Conservation (phyloP, 2,797 vertebrate genomes). For the Apodemus agrarius region DNA sequence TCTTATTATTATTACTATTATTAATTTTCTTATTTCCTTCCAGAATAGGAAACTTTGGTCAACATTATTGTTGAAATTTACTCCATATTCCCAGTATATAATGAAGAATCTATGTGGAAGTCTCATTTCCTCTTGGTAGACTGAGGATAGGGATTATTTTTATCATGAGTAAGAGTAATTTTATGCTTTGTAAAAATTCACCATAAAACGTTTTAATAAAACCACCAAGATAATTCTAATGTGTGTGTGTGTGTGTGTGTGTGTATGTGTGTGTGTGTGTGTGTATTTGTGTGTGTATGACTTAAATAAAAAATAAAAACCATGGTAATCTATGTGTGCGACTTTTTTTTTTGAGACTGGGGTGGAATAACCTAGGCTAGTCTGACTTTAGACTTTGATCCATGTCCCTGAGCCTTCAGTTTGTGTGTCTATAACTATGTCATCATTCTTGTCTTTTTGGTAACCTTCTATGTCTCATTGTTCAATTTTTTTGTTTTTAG, state of each 20-base stretch:
- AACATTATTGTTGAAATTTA: not conserved
- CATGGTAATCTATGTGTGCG: not conserved
- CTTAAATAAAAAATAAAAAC: not conserved
- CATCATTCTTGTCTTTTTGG: rapidly evolving
- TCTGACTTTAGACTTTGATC: not conserved
- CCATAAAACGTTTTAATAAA: not conserved
- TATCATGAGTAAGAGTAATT: not conserved
- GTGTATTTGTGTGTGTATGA: no score
- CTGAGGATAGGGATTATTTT: not conserved
- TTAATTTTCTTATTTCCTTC: not conserved
- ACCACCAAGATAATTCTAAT: not conserved
- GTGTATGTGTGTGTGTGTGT: no score
- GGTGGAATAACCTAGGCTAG: not conserved
- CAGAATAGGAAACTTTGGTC: not conserved
- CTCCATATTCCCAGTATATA: not conserved
- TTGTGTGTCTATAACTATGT: not conserved
- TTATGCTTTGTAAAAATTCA: not conserved
- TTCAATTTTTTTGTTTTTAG: not conserved
- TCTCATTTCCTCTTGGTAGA: not conserved
- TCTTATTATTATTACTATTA: not conserved
- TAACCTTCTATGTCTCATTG: not conserved
- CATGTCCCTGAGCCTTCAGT: not conserved
- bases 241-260: not conserved
- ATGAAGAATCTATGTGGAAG: not conserved
- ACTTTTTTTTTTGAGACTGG: not conserved